These are phyloP conservation scores for Dyspetes luteomarginatus DNA, from an alignment of 2,888 invertebrate genomes.

Conservation along the genomic window DNA sequence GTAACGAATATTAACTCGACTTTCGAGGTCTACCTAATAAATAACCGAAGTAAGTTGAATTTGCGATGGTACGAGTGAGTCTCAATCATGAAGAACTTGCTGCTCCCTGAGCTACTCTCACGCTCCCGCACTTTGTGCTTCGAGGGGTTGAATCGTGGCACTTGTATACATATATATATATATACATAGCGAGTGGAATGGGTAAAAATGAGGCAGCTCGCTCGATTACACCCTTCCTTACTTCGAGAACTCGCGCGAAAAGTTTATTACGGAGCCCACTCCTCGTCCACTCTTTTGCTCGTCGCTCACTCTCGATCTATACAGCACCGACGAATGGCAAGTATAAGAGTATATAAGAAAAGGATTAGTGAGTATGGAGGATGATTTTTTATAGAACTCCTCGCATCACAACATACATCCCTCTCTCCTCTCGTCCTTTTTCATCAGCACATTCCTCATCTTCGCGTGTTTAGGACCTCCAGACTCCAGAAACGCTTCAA, in stretches of 20 bases:
- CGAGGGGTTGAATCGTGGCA: slow-evolving; percentile 33
- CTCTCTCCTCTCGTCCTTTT: slow-evolving; percentile 28
- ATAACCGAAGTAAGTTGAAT: slow-evolving; percentile 75
- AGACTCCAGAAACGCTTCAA: slow-evolving; percentile 50
- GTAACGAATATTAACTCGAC: slow-evolving; percentile 74
- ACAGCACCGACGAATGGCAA: slow-evolving; percentile 56
- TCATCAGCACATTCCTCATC: slow-evolving; percentile 40
- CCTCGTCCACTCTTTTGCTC: slow-evolving; percentile 63
- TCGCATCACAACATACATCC: slow-evolving; percentile 40
- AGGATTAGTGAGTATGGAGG: slow-evolving; percentile 33
- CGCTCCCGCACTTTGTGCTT: slow-evolving; percentile 59
- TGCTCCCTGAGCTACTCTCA: slow-evolving; percentile 58
- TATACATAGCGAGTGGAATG: slow-evolving; percentile 51
- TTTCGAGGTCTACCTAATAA: slow-evolving; percentile 71
- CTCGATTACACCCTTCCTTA: slow-evolving; percentile 76
- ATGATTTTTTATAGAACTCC: slow-evolving; percentile 38
- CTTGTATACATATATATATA: slow-evolving; percentile 1
- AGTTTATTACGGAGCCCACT: slow-evolving; percentile 75
- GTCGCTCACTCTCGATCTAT: slow-evolving; percentile 57
- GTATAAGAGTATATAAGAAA: slow-evolving; percentile 12
- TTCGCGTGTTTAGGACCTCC: slow-evolving; percentile 42
- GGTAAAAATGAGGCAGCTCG: slow-evolving; percentile 72
- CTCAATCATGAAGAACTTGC: slow-evolving; percentile 45
- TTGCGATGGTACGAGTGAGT: slow-evolving; percentile 57
- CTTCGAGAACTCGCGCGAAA: slow-evolving; percentile 74